Conservation (phyloP, 2,113 vertebrate species). For the Callipepla californica region DNA sequence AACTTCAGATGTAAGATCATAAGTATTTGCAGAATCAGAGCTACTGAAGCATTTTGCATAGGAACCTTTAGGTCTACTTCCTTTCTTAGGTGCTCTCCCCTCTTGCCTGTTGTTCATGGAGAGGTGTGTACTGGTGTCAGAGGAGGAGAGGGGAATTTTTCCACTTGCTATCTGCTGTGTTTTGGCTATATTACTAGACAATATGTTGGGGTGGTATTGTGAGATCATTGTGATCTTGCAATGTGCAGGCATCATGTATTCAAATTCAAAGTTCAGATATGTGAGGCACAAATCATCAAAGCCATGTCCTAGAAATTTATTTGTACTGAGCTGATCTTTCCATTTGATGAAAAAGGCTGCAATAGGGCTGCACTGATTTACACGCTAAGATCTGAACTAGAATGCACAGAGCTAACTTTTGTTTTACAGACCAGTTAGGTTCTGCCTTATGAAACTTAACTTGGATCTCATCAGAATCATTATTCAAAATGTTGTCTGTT, state of each 20-base stretch:
- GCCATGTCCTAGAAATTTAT: neutral
- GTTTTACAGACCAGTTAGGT: neutral
- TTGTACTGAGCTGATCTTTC: neutral
- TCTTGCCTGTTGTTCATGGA: neutral
- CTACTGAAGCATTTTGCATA: neutral
- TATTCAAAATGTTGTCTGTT: neutral
- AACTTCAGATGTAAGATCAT: neutral
- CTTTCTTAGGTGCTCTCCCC: neutral
- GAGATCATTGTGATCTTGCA: neutral
- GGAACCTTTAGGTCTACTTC: neutral
- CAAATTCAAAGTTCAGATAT: neutral
- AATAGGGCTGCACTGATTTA: neutral
- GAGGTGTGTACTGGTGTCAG: neutral
- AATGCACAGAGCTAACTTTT: neutral
- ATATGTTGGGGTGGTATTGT: neutral
- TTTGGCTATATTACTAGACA: too few species aligned
- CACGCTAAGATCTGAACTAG: neutral
- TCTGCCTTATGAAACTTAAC: neutral
- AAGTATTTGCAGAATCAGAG: neutral
- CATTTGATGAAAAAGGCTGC: neutral
- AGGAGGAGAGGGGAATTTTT: neutral
- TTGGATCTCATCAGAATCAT: neutral
- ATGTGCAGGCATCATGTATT: rapidly evolving
- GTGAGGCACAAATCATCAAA: neutral
- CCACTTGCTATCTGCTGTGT: too few species aligned